Conservation (phyloP, 2,797 vertebrate species). For the Geotrypetes seraphini region DNA sequence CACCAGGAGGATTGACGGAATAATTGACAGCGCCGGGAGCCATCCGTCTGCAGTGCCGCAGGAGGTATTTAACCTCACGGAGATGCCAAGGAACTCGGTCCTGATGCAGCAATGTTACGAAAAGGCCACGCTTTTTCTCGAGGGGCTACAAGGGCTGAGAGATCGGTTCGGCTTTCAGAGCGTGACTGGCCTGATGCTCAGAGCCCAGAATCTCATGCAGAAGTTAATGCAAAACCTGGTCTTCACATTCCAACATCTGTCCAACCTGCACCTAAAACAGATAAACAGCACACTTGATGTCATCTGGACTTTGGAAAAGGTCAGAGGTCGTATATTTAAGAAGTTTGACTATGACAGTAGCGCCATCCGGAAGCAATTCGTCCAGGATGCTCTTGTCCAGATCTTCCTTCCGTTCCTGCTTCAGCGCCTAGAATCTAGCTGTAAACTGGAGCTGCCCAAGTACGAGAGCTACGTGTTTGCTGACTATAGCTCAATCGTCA, state of each 20-base stretch:
- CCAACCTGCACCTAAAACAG: slow-evolving; percentile 5
- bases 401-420: too few species aligned
- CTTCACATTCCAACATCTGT: slow-evolving; percentile 35
- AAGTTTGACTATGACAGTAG: too few species aligned
- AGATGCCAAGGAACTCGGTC: slow-evolving; percentile 16
- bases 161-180: slow-evolving; percentile 15
- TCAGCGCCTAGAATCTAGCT: too few species aligned
- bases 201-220: slow-evolving; percentile 23
- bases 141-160: not conserved
- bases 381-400: too few species aligned
- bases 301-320: slow-evolving; percentile 17
- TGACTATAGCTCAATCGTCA: slow-evolving; percentile 16
- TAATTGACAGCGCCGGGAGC: too few species aligned
- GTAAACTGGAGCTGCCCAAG: slow-evolving; percentile 20
- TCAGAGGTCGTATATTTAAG: slow-evolving; percentile 22
- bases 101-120: slow-evolving; percentile 22
- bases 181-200: slow-evolving; percentile 15
- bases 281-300: slow-evolving; percentile 7
- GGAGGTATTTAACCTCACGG: slow-evolving; percentile 24
- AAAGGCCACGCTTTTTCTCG: not conserved
- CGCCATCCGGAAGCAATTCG: too few species aligned
- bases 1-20: too few species aligned
- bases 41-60: too few species aligned
- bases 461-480: slow-evolving; percentile 14
- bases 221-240: slow-evolving; percentile 22